These are phyloP conservation scores for Caenorhabditis sulstoni DNA, from an alignment of 2,888 invertebrate species.

Conservation along the genomic window DNA sequence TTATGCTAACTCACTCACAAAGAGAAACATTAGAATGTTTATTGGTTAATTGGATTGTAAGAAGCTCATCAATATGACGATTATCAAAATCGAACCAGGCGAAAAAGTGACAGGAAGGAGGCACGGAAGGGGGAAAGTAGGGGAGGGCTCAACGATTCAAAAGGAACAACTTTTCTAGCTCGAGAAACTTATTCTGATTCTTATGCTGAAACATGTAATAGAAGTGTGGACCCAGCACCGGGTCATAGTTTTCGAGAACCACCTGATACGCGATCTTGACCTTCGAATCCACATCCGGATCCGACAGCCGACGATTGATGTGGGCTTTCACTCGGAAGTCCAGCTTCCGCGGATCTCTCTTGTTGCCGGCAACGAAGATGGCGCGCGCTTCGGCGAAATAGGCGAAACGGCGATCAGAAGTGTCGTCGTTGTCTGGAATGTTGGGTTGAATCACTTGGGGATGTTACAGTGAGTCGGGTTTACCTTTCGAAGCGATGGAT, in stretches of 20 bases:
- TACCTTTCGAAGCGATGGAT: too few species aligned
- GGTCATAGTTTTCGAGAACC: slow-evolving; percentile 14
- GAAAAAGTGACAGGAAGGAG: neutral
- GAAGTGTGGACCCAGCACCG: neutral
- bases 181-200: neutral
- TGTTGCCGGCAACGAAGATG: neutral
- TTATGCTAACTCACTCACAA: too few species aligned
- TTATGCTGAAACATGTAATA: neutral
- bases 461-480: too few species aligned
- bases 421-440: too few species aligned
- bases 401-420: too few species aligned
- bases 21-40: too few species aligned
- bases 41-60: too few species aligned
- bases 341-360: neutral
- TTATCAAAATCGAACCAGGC: neutral
- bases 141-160: neutral
- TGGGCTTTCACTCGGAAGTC: neutral
- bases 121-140: too few species aligned
- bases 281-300: neutral
- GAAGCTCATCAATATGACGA: too few species aligned
- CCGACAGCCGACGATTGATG: slow-evolving; percentile 1
- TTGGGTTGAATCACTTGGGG: too few species aligned
- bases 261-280: slow-evolving; percentile 13
- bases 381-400: too few species aligned
- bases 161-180: slow-evolving; percentile 3